Base-by-base conservation (phyloP, 1,140 invertebrate species). In the Drosophila albomicans region DNA sequence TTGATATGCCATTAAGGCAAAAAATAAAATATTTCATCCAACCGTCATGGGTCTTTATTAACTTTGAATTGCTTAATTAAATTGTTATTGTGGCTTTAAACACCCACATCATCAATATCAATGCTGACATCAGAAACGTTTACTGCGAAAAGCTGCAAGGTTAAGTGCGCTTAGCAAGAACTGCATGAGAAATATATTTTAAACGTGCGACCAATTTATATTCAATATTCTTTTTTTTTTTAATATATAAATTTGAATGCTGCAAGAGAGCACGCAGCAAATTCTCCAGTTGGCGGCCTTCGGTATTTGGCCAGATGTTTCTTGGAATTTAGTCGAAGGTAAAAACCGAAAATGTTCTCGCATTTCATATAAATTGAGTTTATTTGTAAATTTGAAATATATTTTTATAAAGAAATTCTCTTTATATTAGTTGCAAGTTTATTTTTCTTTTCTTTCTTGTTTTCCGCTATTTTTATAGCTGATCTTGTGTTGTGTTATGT, bases 331-430 rank as follows among this genome's bases (percentile, higher is more conserved):
- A 7, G 56, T 46, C n/a, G 48, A 74, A 74, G 71, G 71, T 67
- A 43, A 73, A 67, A 25, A 52, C 15, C 16, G 3, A 38, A 73
- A 67, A 32, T 58, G 16, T 52, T 64, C 46, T 69, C 35, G 20
- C 49, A 65, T 78, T 76, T 62, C 59, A 70, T 62, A 58, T 56
- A 41, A 56, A 57, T 38, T 69, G n/a, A 51, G 80, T 88, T 82
- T 88, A 88, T 88, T 87, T 87, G 67, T 82, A 67, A 61, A 79
- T 25, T 25, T 51, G 61, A 79, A 79, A 87, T 71, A 71, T 16
- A 7, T 64, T 77, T 46, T 10, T 28, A 45, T 16, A 41, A 15
- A 51, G 10, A 52, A 38, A 69, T 48, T 56, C n/a, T 16, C 46
- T 75, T 48, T 66, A 38, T 58, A 15, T 74, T 72, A 64, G 41